Percentiles rank a stretch among this genome's conserved stretches.
These are phyloP conservation scores for Lordiphosa stackelbergi DNA, from an alignment of 1,140 invertebrate species.

Conservation along the genomic window DNA sequence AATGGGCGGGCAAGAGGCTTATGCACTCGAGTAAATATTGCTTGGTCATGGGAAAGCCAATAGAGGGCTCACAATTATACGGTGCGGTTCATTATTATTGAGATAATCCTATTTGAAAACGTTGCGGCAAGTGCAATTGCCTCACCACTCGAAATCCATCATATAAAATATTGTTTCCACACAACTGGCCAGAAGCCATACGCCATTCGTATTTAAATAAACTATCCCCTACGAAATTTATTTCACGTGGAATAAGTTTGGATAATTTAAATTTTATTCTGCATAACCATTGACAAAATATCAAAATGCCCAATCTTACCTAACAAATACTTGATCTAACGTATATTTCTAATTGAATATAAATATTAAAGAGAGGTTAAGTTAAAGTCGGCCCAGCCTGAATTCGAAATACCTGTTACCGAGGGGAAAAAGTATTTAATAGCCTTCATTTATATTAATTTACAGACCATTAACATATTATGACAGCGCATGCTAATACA, in stretches of 20 bases:
- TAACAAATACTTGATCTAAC: too few species aligned
- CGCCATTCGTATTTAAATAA: conserved; percentile 2
- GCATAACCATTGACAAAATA: too few species aligned
- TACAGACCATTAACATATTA: too few species aligned
- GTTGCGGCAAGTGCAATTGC: conserved; percentile 43
- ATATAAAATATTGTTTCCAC: conserved; percentile 14
- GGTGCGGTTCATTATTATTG: conserved; percentile 63
- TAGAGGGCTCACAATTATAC: conserved; percentile 30
- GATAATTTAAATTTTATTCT: too few species aligned
- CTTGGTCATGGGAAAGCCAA: conserved; percentile 68
- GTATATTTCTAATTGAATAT: too few species aligned
- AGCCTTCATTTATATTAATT: too few species aligned
- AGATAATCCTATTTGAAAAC: conserved; percentile 59
- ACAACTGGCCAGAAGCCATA: conserved; percentile 13
- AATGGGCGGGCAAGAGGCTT: conserved; percentile 46
- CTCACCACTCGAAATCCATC: conserved; percentile 8
- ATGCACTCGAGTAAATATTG: conserved; percentile 60
- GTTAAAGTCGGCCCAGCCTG: too few species aligned
- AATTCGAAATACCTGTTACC: too few species aligned
- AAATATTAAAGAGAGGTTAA: too few species aligned
- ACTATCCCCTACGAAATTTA: conserved; percentile 10
- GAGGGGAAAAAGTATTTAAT: too few species aligned
- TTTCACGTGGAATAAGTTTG: neutral
- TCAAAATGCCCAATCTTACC: too few species aligned
- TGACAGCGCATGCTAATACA: too few species aligned